Evolutionary conservation across 2,113 vertebrate species (phyloP), one percentile per base, ranked within the genome.

Genomic region (Tragelaphus strepsiceros): DNA sequence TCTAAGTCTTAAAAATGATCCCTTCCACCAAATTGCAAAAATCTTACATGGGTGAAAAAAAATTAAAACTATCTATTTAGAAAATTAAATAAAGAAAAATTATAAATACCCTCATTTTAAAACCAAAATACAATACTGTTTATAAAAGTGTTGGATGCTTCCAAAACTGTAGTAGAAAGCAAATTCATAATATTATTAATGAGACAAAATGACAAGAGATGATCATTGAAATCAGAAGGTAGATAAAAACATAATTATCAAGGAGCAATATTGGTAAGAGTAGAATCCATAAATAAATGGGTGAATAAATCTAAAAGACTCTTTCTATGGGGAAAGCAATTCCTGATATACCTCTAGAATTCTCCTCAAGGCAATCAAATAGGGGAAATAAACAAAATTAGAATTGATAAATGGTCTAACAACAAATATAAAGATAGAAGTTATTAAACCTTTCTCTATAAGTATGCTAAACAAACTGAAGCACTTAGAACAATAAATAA

Each of bases 111-210:
- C 54, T 46, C 32, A 46, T 62, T 83, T 90, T 86, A 64, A 84
- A 95, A 93, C 22, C 39, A 85, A 98, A 91, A 39, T 81, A 4
- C 12, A 35, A 61, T 78, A 58, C 13, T 51, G 19, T 13, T 58
- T 30, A 43, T 26, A 62, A 86, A 86, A 71, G 51, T 58, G 74
- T 11, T 46, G 26, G 49, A 78, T 97, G 96, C 96, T 98, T 96
- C 97, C 97, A 97, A 97, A 97, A 92, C 81, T 95, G 96, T 71
- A 97, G 39, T 61, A 26, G 39, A 67, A 91, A 96, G 97, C 88
- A 97, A 95, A 98, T 97, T 97, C 94, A 94, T 98, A 97, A 92
- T 77, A 94, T 62, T 88, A n/a, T 49, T 95, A 87, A n/a, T 56
- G 83, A 86, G 94, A n/a, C 14, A 88, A 80, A 84, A 46, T 53